Percentiles rank a stretch among this genome's conserved stretches.
These are phyloP conservation scores for Bradypodion pumilum DNA, from an alignment of 2,797 vertebrate species.

Conservation along the genomic window DNA sequence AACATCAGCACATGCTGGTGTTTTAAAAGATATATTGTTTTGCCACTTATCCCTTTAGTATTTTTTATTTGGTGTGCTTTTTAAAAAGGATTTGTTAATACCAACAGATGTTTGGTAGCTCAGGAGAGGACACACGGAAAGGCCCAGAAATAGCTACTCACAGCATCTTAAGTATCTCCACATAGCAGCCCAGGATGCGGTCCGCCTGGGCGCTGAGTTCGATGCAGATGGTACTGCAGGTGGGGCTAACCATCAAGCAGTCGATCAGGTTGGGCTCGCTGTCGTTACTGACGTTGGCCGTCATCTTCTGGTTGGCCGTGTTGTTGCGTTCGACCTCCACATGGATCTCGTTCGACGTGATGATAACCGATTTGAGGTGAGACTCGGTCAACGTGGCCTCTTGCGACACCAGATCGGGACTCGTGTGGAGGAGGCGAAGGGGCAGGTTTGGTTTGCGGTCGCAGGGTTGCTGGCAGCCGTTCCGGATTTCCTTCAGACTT, in stretches of 20 bases:
- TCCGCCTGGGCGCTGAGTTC: constrained; percentile 95
- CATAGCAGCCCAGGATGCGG: constrained; percentile 95
- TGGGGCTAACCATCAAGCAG: constrained; percentile 97
- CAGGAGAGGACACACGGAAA: constrained; percentile 13
- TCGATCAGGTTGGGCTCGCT: constrained; percentile 98
- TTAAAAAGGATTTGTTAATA: neutral
- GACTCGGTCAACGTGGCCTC: constrained; percentile 79
- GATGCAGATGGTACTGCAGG: constrained; percentile 93
- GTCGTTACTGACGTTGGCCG: constrained; percentile 84
- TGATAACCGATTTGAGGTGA: constrained; percentile 82
- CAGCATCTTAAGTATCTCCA: constrained; percentile 98
- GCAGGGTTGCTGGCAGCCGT: constrained; percentile 95
- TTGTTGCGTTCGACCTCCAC: constrained; percentile 96
- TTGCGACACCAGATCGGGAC: constrained; percentile 82
- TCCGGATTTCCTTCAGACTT: constrained; percentile 97
- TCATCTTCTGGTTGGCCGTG: constrained; percentile 86
- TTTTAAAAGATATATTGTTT: neutral
- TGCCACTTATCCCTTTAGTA: neutral
- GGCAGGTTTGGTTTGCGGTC: constrained; percentile 95
- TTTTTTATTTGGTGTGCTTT: neutral
- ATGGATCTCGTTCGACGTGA: constrained; percentile 95
- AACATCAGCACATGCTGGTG: no score
- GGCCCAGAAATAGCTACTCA: constrained; percentile 77
- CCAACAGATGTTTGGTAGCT: neutral
- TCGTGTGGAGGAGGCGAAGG: constrained; percentile 90